Evolutionary conservation across 2,888 invertebrate species (phyloP).

Genomic region (Anthrax anthrax): DNA sequence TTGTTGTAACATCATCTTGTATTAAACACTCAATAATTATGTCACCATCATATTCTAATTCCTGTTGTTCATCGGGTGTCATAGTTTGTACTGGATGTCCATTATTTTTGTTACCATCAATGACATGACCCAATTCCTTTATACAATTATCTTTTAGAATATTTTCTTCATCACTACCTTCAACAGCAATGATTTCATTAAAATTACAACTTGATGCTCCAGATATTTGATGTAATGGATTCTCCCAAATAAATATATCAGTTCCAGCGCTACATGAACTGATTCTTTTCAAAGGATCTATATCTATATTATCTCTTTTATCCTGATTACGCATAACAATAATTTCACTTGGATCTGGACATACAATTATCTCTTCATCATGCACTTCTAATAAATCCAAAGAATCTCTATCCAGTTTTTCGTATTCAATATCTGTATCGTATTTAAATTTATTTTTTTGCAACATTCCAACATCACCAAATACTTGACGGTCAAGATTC

Average conservation of each 20-base stretch:
- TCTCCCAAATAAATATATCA: slow-evolving; percentile 67
- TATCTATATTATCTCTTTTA: slow-evolving; percentile 16
- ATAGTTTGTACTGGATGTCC: neutral
- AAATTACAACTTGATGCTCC: slow-evolving; percentile 20
- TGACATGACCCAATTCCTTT: slow-evolving; percentile 19
- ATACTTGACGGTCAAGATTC: slow-evolving; percentile 70
- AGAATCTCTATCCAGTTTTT: slow-evolving; percentile 32
- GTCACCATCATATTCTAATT: slow-evolving; percentile 50
- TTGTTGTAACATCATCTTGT: no score
- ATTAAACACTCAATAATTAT: slow-evolving; percentile 37
- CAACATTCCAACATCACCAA: slow-evolving; percentile 37
- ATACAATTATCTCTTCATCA: slow-evolving; percentile 28
- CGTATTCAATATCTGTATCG: slow-evolving; percentile 24
- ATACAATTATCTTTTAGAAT: no score
- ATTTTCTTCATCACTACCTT: slow-evolving; percentile 26
- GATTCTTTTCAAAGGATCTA: slow-evolving; percentile 22
- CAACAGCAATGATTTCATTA: slow-evolving; percentile 12
- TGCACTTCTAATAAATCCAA: slow-evolving; percentile 28
- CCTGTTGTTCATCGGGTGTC: slow-evolving; percentile 59
- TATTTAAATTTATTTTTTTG: neutral
- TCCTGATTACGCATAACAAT: slow-evolving; percentile 21
- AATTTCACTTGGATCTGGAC: slow-evolving; percentile 25
- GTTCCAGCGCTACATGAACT: slow-evolving; percentile 35
- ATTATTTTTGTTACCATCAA: slow-evolving; percentile 23
- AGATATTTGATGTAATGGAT: slow-evolving; percentile 50